These are phyloP conservation scores for Hydropsyche betteni DNA, from an alignment of 2,888 invertebrate species.

Conservation along the genomic window DNA sequence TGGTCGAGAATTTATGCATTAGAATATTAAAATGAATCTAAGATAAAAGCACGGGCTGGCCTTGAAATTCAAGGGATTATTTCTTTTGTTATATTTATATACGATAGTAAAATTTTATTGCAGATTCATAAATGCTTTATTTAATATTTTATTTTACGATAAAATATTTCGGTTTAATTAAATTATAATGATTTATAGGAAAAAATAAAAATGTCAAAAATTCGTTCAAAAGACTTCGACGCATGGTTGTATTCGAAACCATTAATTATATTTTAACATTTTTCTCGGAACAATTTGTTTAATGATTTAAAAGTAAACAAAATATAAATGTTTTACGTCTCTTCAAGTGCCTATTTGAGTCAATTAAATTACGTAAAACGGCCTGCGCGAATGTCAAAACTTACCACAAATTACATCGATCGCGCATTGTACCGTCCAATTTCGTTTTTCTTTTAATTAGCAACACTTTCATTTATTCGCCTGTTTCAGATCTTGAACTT, in stretches of 20 bases:
- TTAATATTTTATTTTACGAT: background rate
- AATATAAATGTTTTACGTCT: too few relatives aligned
- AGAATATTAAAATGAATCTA: background rate
- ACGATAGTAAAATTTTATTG: background rate
- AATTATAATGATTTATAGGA: too few relatives aligned
- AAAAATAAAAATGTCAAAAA: too few relatives aligned
- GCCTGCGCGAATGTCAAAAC: background rate
- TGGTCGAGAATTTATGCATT: background rate
- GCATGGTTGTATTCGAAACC: too few relatives aligned
- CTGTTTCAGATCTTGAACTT: conserved; percentile 7
- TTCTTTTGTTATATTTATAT: background rate
- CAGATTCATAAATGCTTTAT: background rate
- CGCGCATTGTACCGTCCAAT: background rate
- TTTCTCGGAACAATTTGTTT: too few relatives aligned
- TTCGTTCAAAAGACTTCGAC: too few relatives aligned
- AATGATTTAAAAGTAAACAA: too few relatives aligned
- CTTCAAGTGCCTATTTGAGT: too few relatives aligned
- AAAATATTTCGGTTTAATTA: too few relatives aligned
- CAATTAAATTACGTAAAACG: background rate
- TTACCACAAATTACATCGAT: background rate
- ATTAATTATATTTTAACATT: too few relatives aligned
- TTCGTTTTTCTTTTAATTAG: background rate
- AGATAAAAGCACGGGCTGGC: background rate
- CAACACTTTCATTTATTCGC: background rate
- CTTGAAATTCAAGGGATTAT: conserved; percentile 11